Percentiles rank a stretch among this genome's conserved stretches.
Conservation (phyloP, 1,140 invertebrate species). For the Antheraea mylitta region DNA sequence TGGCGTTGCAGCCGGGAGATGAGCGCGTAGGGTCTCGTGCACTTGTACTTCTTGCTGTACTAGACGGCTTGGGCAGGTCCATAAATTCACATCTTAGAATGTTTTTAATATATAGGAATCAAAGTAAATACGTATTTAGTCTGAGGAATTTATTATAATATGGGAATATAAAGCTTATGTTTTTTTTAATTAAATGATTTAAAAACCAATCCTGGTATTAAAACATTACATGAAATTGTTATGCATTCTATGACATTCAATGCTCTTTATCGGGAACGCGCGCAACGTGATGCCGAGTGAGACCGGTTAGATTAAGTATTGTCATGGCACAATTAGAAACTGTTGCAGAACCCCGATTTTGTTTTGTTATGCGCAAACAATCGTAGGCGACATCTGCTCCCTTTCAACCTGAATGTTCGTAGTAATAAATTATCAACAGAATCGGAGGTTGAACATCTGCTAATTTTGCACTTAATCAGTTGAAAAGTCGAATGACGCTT, state of each 20-base stretch:
- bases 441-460: conserved; percentile 37
- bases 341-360: conserved; percentile 52
- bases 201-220: not conserved
- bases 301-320: conserved; percentile 75
- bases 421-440: conserved; percentile 26
- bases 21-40: too few relatives aligned
- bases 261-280: conserved; percentile 27
- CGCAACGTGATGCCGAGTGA: conserved; percentile 58
- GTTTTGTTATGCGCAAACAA: conserved; percentile 71
- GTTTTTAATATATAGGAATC: too few relatives aligned
- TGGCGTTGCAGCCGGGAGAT: too few relatives aligned
- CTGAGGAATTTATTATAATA: too few relatives aligned
- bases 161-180: too few relatives aligned
- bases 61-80: too few relatives aligned
- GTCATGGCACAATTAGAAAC: conserved; percentile 73
- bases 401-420: conserved; percentile 25
- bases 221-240: not conserved
- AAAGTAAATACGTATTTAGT: too few relatives aligned
- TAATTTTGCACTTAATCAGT: conserved; percentile 45
- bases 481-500: not conserved
- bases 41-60: too few relatives aligned
- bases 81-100: too few relatives aligned
- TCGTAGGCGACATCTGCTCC: conserved; percentile 57
- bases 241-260: conserved; percentile 26
- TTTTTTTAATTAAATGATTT: not conserved